Base-by-base conservation (phyloP, 1,140 invertebrate genomes). In the Phymorhynchus buccinoides region DNA sequence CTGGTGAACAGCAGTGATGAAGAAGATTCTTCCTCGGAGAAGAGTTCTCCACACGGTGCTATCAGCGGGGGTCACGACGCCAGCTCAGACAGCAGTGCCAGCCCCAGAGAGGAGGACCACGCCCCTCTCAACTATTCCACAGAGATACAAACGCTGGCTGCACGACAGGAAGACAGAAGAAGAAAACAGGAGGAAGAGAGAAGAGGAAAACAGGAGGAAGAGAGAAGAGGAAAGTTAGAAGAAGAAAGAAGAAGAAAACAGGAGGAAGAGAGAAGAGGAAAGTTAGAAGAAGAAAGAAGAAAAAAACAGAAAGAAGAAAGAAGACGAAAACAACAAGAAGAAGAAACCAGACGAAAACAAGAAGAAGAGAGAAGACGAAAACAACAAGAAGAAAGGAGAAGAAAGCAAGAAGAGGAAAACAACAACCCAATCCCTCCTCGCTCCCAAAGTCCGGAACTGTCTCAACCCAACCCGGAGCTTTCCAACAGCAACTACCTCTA, bases 1-100 rank as follows among this genome's bases (percentile, higher is more conserved):
- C 87, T 91, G 16, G 84, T 35, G 12, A 56, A 84, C 42, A 88
- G 85, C 56, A 88, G 88, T 86, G 89, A 90, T 84, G 89, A 90
- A 22, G 87, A 88, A 62, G 86, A 88, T 22, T 79, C 35, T 41
- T 83, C 66, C 9, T 66, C 56, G 30, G 80, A 68, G 27, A 71
- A 73, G 62, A 71, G 18, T 16, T 42, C 81, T 37, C 22, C 41
- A 27, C 73, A 75, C 16, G 73, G 73, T 22, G 73, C 18, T 14
- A 14, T 37, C 3, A 75, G 73, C 37, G 14, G 39, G 14, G 37
- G 35, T 37, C 37, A 75, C 14, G 73, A 27, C 27, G 9, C 37
- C 35, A 41, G 35, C 73, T 75, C 73, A 6, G 73, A 75, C 37
- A 41, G 18, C 27, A n/a, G n/a, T n/a, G n/a, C 56, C 56, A 75